Percentiles rank a stretch among this genome's conserved stretches.
These are phyloP conservation scores for Cecidostiba fungosa DNA, from an alignment of 2,888 invertebrate species.

Conservation along the genomic window DNA sequence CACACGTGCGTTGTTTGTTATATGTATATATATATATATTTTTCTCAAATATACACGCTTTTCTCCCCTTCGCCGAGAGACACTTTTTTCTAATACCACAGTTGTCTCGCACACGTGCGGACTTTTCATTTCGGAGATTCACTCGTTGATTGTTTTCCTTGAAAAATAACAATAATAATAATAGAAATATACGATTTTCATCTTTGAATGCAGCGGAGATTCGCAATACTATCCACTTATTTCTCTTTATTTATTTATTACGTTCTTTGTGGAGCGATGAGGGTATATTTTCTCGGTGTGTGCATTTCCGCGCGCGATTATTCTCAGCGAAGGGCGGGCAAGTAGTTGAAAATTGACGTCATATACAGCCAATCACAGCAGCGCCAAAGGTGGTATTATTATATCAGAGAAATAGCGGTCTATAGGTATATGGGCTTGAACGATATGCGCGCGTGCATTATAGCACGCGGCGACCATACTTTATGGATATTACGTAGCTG, in stretches of 20 bases:
- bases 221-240: background rate
- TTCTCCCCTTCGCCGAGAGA: background rate
- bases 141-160: background rate
- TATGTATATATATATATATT: background rate
- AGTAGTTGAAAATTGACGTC: background rate
- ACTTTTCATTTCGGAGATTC: background rate
- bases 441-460: background rate
- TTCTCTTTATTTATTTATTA: background rate
- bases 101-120: background rate
- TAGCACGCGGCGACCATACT: background rate
- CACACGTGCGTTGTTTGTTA: background rate
- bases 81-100: background rate
- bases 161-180: background rate
- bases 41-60: background rate
- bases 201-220: background rate
- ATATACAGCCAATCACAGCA: background rate
- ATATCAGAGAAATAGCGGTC: background rate
- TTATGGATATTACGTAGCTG: background rate
- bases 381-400: background rate
- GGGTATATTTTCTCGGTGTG: background rate
- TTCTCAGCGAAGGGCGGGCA: background rate
- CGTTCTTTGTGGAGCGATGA: background rate
- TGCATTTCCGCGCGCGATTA: background rate
- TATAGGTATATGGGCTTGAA: background rate
- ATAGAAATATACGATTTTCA: background rate